Evolutionary conservation across 2,113 vertebrate species (phyloP), one percentile per base, ranked within the genome.

Genomic region (Scophthalmus maximus): DNA sequence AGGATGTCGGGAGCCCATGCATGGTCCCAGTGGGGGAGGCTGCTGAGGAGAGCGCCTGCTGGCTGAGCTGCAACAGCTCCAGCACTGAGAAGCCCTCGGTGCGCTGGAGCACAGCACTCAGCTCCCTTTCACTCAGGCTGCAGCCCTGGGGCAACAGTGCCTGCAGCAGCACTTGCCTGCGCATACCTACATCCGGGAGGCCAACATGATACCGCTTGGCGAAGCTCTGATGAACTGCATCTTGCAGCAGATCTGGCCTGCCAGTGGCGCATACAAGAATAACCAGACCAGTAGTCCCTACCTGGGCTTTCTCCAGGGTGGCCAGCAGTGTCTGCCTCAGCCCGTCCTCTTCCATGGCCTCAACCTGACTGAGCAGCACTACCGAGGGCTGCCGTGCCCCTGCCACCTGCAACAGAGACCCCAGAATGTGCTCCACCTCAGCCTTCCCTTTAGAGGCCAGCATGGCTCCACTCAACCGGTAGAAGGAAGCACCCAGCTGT

Each of bases 21-120:
- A 93, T 85, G 56, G 90, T 4, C 53, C 79, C 86, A 17, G 73
- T 3, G 34, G 92, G 77, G 55, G 90, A 75, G 17, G 90, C 62
- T 23, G 92, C 89, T 34, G 88, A 90, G 27, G 94, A 93, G 60
- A 94, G 93, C 0, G 94, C 96, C 64, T 96, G 96, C 84, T 96
- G 97, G 88, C 96, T 95, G 22, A 99, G 94, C 88, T 96, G 96
- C 46, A 96, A 88, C 23, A 99, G 91, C 82, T 98, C 96, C 11
- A 89, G 88, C 32, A 95, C 94, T 0, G 96, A 95, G 87, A 96
- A 98, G 79, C 95, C 95, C 91, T 98, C 95, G 0, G 96, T 95
- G 87, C 94, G 94, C 81, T 97, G 96, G 4, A 97, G 95, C 58
- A 98, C 89, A 0, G 92, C 93, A 0, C 88, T 90, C 84, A 99